These are phyloP conservation scores for Catamblyrhynchus diadema DNA, from an alignment of 2,797 vertebrate species.

Conservation along the genomic window DNA sequence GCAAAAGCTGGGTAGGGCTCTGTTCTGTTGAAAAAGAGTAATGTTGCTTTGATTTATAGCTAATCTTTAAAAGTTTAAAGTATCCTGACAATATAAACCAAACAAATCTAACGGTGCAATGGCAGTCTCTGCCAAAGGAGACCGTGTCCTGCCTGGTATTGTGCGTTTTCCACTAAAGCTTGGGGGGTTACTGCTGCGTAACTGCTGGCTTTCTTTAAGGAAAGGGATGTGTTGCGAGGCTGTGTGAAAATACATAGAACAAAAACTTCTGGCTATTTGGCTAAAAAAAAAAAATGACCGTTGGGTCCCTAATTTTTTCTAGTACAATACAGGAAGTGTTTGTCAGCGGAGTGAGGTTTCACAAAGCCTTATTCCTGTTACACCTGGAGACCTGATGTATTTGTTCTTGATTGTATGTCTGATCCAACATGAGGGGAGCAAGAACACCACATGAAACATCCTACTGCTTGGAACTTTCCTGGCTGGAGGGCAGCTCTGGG, in stretches of 20 bases:
- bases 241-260: neutral
- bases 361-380: neutral
- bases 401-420: slow-evolving; percentile 33
- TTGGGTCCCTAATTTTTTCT: neutral
- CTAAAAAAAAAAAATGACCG: neutral
- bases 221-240: neutral
- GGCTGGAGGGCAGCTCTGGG: neutral
- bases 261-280: neutral
- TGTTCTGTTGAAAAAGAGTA: neutral
- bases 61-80: slow-evolving; percentile 22
- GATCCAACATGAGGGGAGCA: neutral
- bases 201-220: neutral
- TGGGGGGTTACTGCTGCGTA: neutral
- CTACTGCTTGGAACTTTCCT: neutral
- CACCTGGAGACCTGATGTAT: neutral
- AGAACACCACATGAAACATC: neutral
- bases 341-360: neutral
- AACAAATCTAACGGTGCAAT: neutral
- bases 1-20: neutral
- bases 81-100: neutral
- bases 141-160: neutral
- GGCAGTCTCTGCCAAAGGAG: neutral
- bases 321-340: neutral
- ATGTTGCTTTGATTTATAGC: slow-evolving; percentile 37
- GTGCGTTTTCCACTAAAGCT: neutral